Conservation (phyloP, 2,113 vertebrate species). For the Nicator chloris region DNA sequence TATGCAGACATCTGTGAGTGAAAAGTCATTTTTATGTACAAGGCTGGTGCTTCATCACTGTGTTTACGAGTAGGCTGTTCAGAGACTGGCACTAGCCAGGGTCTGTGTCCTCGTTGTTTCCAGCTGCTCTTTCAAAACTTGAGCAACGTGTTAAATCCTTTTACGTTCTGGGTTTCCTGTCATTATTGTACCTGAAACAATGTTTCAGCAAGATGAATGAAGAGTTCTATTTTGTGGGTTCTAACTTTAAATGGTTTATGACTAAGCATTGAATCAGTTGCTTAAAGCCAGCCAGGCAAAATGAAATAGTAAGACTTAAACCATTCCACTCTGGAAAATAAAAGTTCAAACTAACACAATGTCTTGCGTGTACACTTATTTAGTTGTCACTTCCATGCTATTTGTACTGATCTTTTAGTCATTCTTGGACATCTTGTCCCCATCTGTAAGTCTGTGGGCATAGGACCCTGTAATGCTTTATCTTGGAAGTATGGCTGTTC, state of each 20-base stretch:
- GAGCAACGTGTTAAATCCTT: not conserved
- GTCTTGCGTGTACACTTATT: not conserved
- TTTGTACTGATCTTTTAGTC: not conserved
- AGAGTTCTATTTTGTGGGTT: not conserved
- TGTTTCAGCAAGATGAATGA: not conserved
- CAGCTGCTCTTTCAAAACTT: not conserved
- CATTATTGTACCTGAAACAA: not conserved
- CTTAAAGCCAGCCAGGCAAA: not conserved
- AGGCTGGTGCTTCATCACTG: not conserved
- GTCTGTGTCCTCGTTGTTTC: not conserved
- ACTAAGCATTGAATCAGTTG: not conserved
- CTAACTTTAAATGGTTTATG: not conserved
- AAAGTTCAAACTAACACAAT: not conserved
- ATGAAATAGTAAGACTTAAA: not conserved
- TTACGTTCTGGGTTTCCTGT: rapidly evolving
- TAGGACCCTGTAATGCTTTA: not conserved
- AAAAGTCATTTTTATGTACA: not conserved
- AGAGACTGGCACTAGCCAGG: not conserved
- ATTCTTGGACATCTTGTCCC: not conserved
- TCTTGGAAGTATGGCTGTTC: not conserved
- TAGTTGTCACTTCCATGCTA: not conserved
- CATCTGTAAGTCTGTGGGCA: not conserved
- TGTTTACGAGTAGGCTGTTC: rapidly evolving
- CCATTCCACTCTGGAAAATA: not conserved
- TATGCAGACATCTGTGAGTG: not conserved